Percentiles rank a stretch among this genome's conserved stretches.
Conservation (phyloP, 2,113 vertebrate genomes). For the Bettongia penicillata region DNA sequence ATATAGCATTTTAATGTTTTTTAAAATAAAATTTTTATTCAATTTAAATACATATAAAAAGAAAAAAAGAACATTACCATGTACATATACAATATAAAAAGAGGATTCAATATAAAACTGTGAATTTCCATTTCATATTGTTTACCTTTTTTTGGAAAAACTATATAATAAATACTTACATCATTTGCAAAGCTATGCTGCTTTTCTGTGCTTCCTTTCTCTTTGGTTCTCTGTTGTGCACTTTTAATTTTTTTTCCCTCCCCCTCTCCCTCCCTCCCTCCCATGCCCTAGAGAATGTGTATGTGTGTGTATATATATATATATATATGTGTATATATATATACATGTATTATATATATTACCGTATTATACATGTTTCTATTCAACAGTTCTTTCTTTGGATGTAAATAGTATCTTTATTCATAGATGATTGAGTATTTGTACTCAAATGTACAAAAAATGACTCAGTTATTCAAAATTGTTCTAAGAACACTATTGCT, state of each 20-base stretch:
- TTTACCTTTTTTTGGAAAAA: neutral
- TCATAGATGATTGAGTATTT: neutral
- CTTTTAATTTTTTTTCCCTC: neutral
- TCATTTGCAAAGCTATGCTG: neutral
- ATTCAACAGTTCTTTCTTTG: neutral
- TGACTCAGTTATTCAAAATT: too few species aligned
- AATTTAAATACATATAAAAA: neutral
- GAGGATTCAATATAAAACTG: neutral
- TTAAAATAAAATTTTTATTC: neutral
- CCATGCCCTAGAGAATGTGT: neutral
- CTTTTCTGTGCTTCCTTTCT: neutral
- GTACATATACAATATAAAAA: neutral
- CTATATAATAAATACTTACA: neutral
- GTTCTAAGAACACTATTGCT: too few species aligned
- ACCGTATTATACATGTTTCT: neutral
- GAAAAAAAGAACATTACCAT: neutral
- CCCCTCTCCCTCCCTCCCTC: too few species aligned
- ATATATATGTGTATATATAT: neutral
- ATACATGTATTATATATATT: neutral
- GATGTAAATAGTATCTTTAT: neutral
- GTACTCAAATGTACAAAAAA: too few species aligned
- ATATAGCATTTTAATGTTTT: neutral
- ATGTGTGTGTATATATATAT: neutral
- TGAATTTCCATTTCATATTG: neutral
- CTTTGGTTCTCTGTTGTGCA: neutral